Evolutionary conservation across 2,797 vertebrate genomes (phyloP).

Genomic region (Lithobates sylvaticus): DNA sequence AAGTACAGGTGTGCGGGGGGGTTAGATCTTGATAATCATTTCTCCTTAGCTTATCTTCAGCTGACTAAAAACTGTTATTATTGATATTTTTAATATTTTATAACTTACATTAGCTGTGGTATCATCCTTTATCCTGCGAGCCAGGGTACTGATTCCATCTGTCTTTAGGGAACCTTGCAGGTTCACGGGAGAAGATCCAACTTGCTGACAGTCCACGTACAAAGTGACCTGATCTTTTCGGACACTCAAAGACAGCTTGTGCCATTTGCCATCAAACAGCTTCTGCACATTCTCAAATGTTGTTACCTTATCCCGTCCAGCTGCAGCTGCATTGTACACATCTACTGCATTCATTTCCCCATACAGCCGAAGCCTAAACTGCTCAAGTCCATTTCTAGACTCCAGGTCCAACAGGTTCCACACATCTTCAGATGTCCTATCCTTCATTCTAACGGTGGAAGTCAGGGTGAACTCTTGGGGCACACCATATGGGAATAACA

Average conservation of each 20-base stretch:
- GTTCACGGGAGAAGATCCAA: constrained; percentile 45
- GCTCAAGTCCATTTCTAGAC: constrained; percentile 23
- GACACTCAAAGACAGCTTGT: constrained; percentile 29
- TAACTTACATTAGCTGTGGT: constrained; percentile 20
- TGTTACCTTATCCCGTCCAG: constrained; percentile 8
- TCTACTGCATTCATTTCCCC: constrained; percentile 32
- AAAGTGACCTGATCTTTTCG: constrained; percentile 43
- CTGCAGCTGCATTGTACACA: not conserved
- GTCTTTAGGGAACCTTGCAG: constrained; percentile 38
- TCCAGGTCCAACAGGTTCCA: constrained; percentile 48
- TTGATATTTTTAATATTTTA: not conserved
- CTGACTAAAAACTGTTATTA: too few species aligned
- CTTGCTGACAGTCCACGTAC: constrained; percentile 47
- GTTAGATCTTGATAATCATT: too few species aligned
- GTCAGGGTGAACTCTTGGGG: constrained; percentile 48
- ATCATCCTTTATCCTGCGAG: constrained; percentile 13
- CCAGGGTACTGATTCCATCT: not conserved
- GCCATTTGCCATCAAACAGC: constrained; percentile 50
- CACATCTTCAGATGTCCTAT: not conserved
- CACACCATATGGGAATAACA: constrained; percentile 57
- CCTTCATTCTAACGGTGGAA: constrained; percentile 53
- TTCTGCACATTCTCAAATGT: constrained; percentile 33
- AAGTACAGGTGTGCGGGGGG: too few species aligned
- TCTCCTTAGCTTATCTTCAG: too few species aligned
- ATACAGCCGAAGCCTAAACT: constrained; percentile 42